phyloP scores from a whole-genome alignment of 2,888 invertebrate species.

The Eucriotettix oculatus region DNA sequence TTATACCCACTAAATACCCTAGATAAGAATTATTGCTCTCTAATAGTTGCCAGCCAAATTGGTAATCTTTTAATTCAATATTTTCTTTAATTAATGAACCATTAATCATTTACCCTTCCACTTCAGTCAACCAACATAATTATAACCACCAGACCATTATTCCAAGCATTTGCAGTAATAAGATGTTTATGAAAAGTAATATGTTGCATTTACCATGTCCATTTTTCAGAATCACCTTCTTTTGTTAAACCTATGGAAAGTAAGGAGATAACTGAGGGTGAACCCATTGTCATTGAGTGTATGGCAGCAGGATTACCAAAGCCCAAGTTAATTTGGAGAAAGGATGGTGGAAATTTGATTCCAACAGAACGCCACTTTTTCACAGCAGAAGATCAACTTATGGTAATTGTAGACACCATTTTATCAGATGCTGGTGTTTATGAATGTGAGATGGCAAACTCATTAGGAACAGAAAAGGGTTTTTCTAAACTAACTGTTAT shows the following conservation, averaged over 20 bases:
- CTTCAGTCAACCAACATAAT: too few species aligned
- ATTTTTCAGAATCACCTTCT: conserved; percentile 57
- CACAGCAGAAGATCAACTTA: conserved; percentile 69
- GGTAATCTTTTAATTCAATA: too few species aligned
- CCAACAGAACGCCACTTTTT: conserved; percentile 71
- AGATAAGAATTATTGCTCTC: too few species aligned
- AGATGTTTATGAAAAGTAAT: background rate
- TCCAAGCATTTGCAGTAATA: too few species aligned
- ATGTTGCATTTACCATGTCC: background rate
- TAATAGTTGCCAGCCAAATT: too few species aligned
- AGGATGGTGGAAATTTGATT: conserved; percentile 57
- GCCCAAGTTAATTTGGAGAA: conserved; percentile 68
- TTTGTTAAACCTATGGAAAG: conserved; percentile 74
- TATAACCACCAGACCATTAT: too few species aligned
- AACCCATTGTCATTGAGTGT: conserved; percentile 76
- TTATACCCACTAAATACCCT: too few species aligned
- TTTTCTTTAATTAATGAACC: too few species aligned
- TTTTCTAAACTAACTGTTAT: conserved; percentile 53
- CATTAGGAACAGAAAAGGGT: conserved; percentile 58
- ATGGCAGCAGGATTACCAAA: conserved; percentile 71
- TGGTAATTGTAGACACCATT: conserved; percentile 71
- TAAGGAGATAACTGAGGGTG: conserved; percentile 65
- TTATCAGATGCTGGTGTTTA: conserved; percentile 68
- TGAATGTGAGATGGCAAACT: conserved; percentile 80
- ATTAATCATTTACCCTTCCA: too few species aligned